Percentiles rank a stretch among this genome's conserved stretches.
These are phyloP conservation scores for Lithophane semibrunnea DNA, from an alignment of 2,888 invertebrate species.

Conservation along the genomic window DNA sequence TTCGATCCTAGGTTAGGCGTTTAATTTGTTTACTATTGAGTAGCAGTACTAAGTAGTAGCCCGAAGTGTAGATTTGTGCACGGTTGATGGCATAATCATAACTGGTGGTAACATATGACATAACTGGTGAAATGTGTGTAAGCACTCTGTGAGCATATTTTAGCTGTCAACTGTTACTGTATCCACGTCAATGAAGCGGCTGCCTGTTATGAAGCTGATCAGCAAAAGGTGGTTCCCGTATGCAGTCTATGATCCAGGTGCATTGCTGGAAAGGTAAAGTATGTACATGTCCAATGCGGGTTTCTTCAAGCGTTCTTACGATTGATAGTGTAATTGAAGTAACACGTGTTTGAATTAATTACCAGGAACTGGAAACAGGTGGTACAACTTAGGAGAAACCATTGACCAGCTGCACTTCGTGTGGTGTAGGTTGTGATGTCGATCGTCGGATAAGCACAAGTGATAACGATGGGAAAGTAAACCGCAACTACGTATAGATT, in stretches of 20 bases:
- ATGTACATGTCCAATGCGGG: conserved; percentile 27
- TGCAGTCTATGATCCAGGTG: conserved; percentile 6
- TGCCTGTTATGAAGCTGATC: background rate
- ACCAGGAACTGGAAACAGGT: background rate
- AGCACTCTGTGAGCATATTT: too few species aligned
- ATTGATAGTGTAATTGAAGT: background rate
- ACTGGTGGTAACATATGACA: background rate
- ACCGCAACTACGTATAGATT: background rate
- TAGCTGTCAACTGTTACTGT: background rate
- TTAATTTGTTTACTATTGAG: too few species aligned
- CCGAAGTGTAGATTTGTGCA: too few species aligned
- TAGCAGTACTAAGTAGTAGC: too few species aligned
- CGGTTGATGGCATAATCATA: background rate
- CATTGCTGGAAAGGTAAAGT: background rate
- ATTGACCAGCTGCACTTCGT: background rate
- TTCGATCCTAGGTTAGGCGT: too few species aligned
- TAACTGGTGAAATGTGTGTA: background rate
- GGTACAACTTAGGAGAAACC: background rate
- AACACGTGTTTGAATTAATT: conserved; percentile 2
- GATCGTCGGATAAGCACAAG: background rate
- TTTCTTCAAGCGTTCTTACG: background rate
- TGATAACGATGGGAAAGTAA: background rate
- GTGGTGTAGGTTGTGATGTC: too few species aligned
- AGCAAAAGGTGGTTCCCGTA: conserved; percentile 20
- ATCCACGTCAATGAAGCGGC: too few species aligned